These are phyloP conservation scores for Nestor notabilis DNA, from an alignment of 2,113 vertebrate species.

Conservation along the genomic window DNA sequence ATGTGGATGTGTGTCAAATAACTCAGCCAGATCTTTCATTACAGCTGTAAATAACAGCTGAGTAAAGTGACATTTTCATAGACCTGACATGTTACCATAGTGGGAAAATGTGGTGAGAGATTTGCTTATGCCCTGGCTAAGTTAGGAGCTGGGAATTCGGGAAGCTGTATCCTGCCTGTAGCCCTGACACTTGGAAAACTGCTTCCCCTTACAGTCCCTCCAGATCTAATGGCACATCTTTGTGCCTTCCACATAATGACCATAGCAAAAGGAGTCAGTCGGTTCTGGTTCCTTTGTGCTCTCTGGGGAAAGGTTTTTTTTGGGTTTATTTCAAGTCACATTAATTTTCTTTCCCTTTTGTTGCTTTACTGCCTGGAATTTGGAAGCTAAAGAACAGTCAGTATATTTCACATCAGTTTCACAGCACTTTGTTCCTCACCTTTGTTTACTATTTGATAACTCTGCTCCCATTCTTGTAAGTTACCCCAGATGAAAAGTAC, in stretches of 20 bases:
- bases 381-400: neutral
- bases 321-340: neutral
- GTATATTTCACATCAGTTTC: neutral
- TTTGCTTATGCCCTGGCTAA: constrained; percentile 9
- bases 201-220: neutral
- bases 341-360: neutral
- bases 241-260: neutral
- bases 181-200: neutral
- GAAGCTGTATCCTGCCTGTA: constrained; percentile 18
- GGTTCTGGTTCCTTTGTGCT: neutral
- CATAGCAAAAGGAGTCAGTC: neutral
- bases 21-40: constrained; percentile 56
- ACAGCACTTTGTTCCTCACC: neutral
- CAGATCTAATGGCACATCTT: constrained; percentile 1
- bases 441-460: neutral
- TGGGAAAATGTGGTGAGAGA: constrained; percentile 55
- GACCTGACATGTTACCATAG: constrained; percentile 31
- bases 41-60: constrained; percentile 59
- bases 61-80: constrained; percentile 61
- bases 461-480: neutral
- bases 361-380: constrained; percentile 2
- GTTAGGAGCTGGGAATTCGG: constrained; percentile 34
- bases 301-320: neutral
- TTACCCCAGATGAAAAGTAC: neutral
- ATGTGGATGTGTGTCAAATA: constrained; percentile 43